Conservation (phyloP, 2,113 vertebrate genomes). For the Fukomys damarensis region DNA sequence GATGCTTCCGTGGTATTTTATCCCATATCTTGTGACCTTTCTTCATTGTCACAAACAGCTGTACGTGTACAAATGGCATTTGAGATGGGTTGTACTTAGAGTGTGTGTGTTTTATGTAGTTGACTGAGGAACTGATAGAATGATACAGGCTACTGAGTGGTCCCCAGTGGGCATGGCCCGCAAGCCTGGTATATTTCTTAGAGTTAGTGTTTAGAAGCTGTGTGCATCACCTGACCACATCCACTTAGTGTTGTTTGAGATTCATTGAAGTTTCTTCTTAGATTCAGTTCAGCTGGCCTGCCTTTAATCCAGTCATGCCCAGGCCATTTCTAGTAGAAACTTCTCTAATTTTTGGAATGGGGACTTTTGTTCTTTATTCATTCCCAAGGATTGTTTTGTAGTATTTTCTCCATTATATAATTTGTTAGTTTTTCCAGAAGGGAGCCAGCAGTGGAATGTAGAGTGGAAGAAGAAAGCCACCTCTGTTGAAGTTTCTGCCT, state of each 20-base stretch:
- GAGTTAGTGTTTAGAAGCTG: neutral
- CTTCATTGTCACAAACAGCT: neutral
- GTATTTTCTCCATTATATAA: neutral
- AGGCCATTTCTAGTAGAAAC: neutral
- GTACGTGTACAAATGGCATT: neutral
- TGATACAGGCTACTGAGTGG: neutral
- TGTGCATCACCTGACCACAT: neutral
- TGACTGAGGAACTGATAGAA: neutral
- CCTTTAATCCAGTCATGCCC: neutral
- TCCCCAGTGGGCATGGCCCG: neutral
- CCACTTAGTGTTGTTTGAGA: neutral
- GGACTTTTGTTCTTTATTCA: neutral
- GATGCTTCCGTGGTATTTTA: neutral
- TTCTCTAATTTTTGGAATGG: neutral
- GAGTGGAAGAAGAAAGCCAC: neutral
- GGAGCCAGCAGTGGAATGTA: neutral
- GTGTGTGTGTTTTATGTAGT: neutral
- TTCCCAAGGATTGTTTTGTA: neutral
- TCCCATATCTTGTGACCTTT: neutral
- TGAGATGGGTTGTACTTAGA: neutral
- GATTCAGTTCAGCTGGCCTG: neutral
- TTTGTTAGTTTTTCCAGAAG: neutral
- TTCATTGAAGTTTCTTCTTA: neutral
- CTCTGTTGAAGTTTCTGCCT: neutral
- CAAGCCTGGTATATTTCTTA: neutral